Evolutionary conservation across 1,140 invertebrate species (phyloP).

Genomic region (Platyscapa corneri): DNA sequence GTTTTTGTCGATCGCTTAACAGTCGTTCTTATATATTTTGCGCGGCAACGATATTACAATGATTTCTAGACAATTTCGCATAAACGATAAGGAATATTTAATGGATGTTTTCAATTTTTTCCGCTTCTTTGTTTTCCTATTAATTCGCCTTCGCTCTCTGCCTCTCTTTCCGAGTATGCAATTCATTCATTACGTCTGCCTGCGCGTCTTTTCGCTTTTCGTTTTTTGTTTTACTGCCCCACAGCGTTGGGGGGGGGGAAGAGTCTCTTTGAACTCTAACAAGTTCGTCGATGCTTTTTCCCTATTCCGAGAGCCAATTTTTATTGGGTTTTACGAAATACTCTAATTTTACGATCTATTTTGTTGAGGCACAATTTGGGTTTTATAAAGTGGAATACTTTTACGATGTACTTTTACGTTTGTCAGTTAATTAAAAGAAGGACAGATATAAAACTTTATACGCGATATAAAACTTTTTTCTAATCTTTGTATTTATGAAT

Average conservation of each 20-base stretch:
- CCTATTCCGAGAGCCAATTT: conserved; percentile 42
- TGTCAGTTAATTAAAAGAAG: conserved; percentile 41
- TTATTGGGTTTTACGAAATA: conserved; percentile 50
- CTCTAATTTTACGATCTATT: conserved; percentile 46
- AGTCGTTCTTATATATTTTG: neutral
- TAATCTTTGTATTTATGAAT: conserved; percentile 15
- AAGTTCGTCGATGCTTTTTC: conserved; percentile 25
- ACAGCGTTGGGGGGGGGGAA: no score
- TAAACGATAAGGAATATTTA: no score
- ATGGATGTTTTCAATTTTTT: no score
- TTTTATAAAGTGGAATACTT: conserved; percentile 49
- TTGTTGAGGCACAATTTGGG: conserved; percentile 46
- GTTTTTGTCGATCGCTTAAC: no score
- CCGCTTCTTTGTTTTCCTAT: no score
- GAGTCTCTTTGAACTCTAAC: conserved; percentile 33
- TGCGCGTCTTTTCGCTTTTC: neutral
- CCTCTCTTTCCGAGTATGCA: neutral
- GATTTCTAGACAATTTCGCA: no score
- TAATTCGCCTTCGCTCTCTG: neutral
- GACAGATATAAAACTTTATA: conserved; percentile 24
- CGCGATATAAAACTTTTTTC: neutral
- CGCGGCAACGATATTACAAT: no score
- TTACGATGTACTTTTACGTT: conserved; percentile 47
- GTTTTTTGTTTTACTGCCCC: neutral
- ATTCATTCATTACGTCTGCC: no score